A percentile compares a stretch with the other conserved stretches of the same genome.
phyloP scores from a whole-genome alignment of 2,797 vertebrate species.

The Darevskia nairensis region DNA sequence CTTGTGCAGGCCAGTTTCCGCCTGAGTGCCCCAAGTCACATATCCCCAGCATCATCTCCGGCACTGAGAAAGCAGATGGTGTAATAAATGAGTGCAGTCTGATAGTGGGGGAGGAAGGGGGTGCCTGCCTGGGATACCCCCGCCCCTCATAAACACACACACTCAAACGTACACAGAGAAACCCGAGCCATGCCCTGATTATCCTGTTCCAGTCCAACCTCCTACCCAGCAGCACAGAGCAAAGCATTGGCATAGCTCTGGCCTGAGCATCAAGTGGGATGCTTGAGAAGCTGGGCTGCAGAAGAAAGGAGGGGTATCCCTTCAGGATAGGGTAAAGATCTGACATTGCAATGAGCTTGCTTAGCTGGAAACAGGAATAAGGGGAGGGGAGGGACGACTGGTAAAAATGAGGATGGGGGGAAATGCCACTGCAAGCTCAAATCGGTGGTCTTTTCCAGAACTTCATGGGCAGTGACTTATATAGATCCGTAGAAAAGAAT shows the following conservation, averaged over 20 bases:
- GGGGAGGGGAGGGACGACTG: background rate
- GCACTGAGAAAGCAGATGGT: slow-evolving; percentile 77
- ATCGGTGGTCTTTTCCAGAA: background rate
- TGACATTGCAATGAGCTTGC: slow-evolving; percentile 22
- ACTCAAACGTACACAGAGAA: background rate
- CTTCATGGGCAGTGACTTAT: background rate
- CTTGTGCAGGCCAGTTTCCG: slow-evolving; percentile 76
- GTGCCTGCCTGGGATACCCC: slow-evolving; percentile 56
- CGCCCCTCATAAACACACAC: background rate
- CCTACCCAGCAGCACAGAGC: slow-evolving; percentile 12
- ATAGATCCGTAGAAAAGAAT: background rate
- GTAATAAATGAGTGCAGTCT: slow-evolving; percentile 62
- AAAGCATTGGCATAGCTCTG: slow-evolving; percentile 30
- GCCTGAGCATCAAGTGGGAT: slow-evolving; percentile 30
- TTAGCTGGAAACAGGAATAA: background rate
- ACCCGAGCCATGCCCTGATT: background rate
- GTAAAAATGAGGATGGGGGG: background rate
- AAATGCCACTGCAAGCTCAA: background rate
- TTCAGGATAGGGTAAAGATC: slow-evolving; percentile 16
- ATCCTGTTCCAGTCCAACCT: background rate
- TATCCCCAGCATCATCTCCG: slow-evolving; percentile 71
- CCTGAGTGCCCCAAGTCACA: slow-evolving; percentile 73
- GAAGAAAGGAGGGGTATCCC: slow-evolving; percentile 16
- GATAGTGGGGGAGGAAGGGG: slow-evolving; percentile 64
- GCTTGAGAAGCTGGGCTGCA: slow-evolving; percentile 5